Evolutionary conservation across 2,888 invertebrate genomes (phyloP).

Genomic region (Tupiocoris notatus): DNA sequence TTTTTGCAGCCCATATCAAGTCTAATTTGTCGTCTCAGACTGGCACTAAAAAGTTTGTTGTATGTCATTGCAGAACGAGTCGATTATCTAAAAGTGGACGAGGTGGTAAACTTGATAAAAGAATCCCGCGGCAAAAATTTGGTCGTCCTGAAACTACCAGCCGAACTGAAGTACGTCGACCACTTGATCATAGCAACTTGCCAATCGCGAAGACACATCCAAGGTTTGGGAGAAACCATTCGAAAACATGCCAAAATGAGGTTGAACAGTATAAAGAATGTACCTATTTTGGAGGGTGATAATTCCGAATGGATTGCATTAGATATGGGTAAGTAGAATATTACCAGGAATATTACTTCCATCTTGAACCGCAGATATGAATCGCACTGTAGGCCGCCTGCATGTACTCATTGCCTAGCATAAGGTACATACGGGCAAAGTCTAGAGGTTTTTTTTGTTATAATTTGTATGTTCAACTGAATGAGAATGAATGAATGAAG

Average conservation of each 20-base stretch:
- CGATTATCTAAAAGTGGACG: conserved; percentile 88
- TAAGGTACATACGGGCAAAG: no score
- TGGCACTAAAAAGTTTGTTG: no score
- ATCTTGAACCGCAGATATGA: neutral
- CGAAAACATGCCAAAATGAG: conserved; percentile 75
- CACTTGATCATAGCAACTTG: conserved; percentile 79
- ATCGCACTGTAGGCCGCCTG: neutral
- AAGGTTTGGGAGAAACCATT: conserved; percentile 71
- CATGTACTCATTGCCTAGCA: neutral
- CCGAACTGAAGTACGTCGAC: conserved; percentile 75
- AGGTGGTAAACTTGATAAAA: conserved; percentile 72
- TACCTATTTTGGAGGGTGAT: conserved; percentile 77
- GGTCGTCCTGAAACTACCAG: conserved; percentile 75
- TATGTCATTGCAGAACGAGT: conserved; percentile 62
- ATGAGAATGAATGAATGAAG: no score
- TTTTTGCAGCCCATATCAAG: no score
- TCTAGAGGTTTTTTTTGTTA: no score
- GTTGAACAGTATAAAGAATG: conserved; percentile 60
- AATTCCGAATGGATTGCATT: conserved; percentile 81
- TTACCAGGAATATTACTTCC: neutral
- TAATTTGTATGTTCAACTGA: no score
- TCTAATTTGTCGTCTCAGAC: no score
- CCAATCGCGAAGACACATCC: conserved; percentile 70
- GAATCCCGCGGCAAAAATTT: conserved; percentile 77
- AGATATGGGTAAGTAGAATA: conserved; percentile 69